A percentile compares a stretch with the other conserved stretches of the same genome.
Conservation (phyloP, 1,140 invertebrate species). For the Daktulosphaira vitifoliae region DNA sequence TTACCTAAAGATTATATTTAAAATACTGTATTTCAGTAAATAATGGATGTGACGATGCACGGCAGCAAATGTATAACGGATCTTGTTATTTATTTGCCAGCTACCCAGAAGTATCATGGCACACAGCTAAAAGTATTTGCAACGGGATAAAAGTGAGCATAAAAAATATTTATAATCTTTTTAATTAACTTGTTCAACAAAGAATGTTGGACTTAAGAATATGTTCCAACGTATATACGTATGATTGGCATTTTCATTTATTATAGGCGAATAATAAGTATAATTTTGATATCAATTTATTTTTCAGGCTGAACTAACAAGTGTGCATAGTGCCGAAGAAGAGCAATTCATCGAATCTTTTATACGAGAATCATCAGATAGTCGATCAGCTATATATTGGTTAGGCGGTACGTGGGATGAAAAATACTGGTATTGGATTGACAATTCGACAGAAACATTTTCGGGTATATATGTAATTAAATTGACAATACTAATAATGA, state of each 20-base stretch:
- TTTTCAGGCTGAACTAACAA: slow-evolving; percentile 43
- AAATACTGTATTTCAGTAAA: slow-evolving; percentile 44
- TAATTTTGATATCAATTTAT: background rate
- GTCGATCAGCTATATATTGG: slow-evolving; percentile 59
- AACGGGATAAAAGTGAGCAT: slow-evolving; percentile 49
- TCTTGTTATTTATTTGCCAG: slow-evolving; percentile 63
- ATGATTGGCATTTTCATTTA: too few relatives aligned
- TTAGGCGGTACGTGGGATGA: slow-evolving; percentile 47
- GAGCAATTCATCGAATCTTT: slow-evolving; percentile 55
- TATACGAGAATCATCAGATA: slow-evolving; percentile 55
- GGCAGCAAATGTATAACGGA: slow-evolving; percentile 54
- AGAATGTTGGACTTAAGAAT: background rate
- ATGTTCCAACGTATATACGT: too few relatives aligned
- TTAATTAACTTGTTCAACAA: background rate
- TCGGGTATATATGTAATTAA: slow-evolving; percentile 44
- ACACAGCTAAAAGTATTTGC: slow-evolving; percentile 62
- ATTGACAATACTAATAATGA: too few relatives aligned
- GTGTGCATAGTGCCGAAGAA: slow-evolving; percentile 48
- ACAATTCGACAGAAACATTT: slow-evolving; percentile 51
- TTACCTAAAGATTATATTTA: slow-evolving; percentile 38
- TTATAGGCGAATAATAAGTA: too few relatives aligned
- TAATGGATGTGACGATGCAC: slow-evolving; percentile 54
- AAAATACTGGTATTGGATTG: slow-evolving; percentile 45
- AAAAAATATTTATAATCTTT: background rate
- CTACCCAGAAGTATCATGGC: slow-evolving; percentile 63